phyloP scores from a whole-genome alignment of 2,888 invertebrate species.

The Melieria crassipennis region DNA sequence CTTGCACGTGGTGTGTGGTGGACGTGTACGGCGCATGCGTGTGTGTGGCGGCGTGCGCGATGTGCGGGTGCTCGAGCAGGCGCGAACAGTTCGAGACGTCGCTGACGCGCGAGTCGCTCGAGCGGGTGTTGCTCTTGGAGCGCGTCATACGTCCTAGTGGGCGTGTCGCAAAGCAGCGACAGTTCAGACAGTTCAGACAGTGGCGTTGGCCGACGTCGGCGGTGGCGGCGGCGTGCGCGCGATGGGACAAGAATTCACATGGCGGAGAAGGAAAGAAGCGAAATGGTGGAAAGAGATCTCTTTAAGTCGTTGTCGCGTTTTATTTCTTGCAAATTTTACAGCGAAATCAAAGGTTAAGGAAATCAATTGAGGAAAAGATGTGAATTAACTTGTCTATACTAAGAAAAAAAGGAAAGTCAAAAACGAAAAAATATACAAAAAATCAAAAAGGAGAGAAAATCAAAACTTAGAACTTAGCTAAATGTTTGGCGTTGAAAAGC shows the following conservation, averaged over 20 bases:
- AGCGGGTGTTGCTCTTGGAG: constrained; percentile 65
- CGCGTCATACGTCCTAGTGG: constrained; percentile 63
- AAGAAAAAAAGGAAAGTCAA: neutral
- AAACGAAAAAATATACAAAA: neutral
- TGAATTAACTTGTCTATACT: neutral
- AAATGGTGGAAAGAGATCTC: neutral
- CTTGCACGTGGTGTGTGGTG: constrained; percentile 28
- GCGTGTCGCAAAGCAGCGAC: neutral
- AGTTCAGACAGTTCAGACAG: neutral
- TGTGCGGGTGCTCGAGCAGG: constrained; percentile 61
- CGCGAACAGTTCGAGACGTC: constrained; percentile 64
- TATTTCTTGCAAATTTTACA: no score
- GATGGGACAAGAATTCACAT: neutral
- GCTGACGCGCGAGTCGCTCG: constrained; percentile 64
- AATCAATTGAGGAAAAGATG: neutral
- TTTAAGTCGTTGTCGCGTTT: neutral
- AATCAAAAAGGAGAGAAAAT: neutral
- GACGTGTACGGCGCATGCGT: constrained; percentile 44
- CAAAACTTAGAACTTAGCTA: neutral
- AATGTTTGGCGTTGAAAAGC: neutral
- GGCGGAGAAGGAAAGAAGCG: neutral
- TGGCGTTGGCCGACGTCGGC: neutral
- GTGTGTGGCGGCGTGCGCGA: constrained; percentile 42
- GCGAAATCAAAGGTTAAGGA: neutral
- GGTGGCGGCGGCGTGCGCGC: neutral